Evolutionary conservation across 2,113 vertebrate genomes (phyloP), one percentile per base, ranked within the genome.

Genomic region (Pteronura brasiliensis): DNA sequence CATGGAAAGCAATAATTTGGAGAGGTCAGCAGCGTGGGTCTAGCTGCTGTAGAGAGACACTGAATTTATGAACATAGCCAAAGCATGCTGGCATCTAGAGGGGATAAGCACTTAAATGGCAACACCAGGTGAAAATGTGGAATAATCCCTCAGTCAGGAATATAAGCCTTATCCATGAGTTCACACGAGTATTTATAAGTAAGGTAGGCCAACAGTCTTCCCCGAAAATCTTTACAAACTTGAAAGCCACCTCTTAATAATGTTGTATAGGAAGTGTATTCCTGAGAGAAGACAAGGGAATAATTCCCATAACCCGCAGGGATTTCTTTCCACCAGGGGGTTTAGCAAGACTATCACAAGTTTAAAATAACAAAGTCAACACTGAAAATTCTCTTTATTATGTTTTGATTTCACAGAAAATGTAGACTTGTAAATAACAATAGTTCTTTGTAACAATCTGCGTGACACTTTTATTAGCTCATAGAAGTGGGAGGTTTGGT

Each of bases 361-460:
- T 96, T 95, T 97, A 96, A 97, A 97, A 97, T 95, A 96, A 97
- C 95, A 97, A 95, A 88, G 76, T 88, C 94, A 96, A 95, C 94
- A 94, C 82, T 52, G 91, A 94, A 98, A 97, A 95, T 88, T 95
- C 9, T 65, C 81, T 98, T 98, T 95, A 98, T 97, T 96, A 84
- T 97, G 93, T 98, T 97, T 97, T 97, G 92, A 97, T 95, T 98
- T 97, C 90, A 71, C 95, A 97, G 93, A 97, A 98, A 96, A 97
- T 90, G 88, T 79, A 94, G 85, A 96, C 95, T 96, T 98, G 95
- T 97, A 98, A 97, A 98, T 98, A 97, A 97, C 90, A 98, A 97
- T 97, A 96, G 97, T 92, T 97, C 95, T 97, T 94, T 92, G 49
- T 94, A 97, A 97, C 92, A 92, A 97, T 96, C 96, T 85, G 47